Evolutionary conservation across 1,140 invertebrate genomes (phyloP), one percentile per base, ranked within the genome.

Genomic region (Hyles vespertilio): DNA sequence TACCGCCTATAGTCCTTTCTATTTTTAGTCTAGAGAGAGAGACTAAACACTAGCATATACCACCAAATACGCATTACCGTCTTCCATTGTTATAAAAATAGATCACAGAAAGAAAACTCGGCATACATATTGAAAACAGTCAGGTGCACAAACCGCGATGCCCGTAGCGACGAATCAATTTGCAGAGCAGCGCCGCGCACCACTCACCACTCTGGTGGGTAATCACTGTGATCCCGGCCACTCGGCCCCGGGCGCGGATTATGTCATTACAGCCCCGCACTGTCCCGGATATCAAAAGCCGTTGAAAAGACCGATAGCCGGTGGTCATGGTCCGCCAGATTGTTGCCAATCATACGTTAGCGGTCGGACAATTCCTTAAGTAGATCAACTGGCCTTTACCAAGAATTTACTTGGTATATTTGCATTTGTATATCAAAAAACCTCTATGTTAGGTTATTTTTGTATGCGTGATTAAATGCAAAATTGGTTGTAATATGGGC

Each of bases 101-200:
- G 8, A 5, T 5, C 36, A 40, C 8, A 40, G 36, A 40, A 40
- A 5, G 4, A 5, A 8, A 5, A 5, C 36, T 40, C 4, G 8
- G 4, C 36, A 8, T 40, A 40, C 22, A 40, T 40, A 40, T 40
- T 40, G 5, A 55, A 59, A 45, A 33, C 50, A 45, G 51, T 63
- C 69, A 66, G 69, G 61, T 72, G 64, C 61, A 34, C 22, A 55
- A 9, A 12, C 48, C 51, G 47, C 47, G 48, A 32, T 51, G 81
- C 79, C 76, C 57, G 46, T 58, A 76, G 81, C 71, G 62, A 69
- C 56, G 63, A 84, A 81, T 80, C 77, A 74, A 81, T 84, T 76
- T 72, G 73, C 72, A 65, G 22, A 65, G 70, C 70, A 60, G 56
- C 49, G 33, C 58, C 58, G 65, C 65, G 65, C 67, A 67, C 55